Conservation (phyloP, 2,888 invertebrate genomes). For the Leptopilina myrica region DNA sequence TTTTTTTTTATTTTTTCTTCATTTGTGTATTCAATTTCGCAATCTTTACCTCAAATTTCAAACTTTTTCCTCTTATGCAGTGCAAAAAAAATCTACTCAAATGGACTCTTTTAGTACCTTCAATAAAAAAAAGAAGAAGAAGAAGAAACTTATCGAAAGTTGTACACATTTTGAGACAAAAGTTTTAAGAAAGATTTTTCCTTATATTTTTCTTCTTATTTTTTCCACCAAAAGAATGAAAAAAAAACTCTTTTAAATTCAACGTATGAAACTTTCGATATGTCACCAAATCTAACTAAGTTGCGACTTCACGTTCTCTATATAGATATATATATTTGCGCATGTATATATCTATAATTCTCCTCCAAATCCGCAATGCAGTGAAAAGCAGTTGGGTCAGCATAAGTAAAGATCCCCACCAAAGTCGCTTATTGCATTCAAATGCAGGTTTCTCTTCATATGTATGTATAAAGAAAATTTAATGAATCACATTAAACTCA, state of each 20-base stretch:
- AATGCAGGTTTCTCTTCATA: neutral
- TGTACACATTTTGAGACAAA: neutral
- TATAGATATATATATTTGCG: too few relatives aligned
- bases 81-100: too few relatives aligned
- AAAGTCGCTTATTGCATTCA: neutral
- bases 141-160: too few relatives aligned
- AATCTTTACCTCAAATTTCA: too few relatives aligned
- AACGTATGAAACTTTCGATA: slow-evolving; percentile 38
- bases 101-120: too few relatives aligned
- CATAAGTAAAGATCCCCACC: slow-evolving; percentile 1
- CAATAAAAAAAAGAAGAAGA: too few relatives aligned
- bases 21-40: too few relatives aligned
- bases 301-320: neutral
- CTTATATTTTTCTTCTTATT: too few relatives aligned
- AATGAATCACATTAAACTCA: slow-evolving; percentile 32
- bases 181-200: too few relatives aligned
- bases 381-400: slow-evolving; percentile 23
- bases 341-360: slow-evolving; percentile 22
- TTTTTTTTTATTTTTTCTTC: too few relatives aligned
- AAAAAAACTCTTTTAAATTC: neutral
- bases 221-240: neutral
- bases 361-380: slow-evolving; percentile 41
- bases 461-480: neutral
- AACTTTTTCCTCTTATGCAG: too few relatives aligned
- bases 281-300: slow-evolving; percentile 38